phyloP scores from a whole-genome alignment of 2,113 vertebrate genomes.

The Hippocampus mohnikei region DNA sequence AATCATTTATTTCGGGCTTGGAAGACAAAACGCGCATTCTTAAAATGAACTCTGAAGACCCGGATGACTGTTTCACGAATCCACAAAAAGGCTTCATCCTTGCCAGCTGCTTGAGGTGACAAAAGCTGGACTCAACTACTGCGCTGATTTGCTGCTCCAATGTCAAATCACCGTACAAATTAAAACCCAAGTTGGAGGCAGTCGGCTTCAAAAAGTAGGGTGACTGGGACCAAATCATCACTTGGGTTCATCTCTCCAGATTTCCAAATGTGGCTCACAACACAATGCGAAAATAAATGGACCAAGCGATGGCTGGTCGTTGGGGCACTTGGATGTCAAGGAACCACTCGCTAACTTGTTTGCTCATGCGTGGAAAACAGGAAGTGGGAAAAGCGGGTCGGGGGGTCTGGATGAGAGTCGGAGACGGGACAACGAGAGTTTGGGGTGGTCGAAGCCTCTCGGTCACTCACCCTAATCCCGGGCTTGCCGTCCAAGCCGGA shows the following conservation, averaged over 20 bases:
- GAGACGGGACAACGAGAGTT: constrained; percentile 20
- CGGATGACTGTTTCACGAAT: neutral
- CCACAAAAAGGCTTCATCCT: too few relatives aligned
- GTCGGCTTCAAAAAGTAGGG: neutral
- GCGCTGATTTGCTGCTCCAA: too few relatives aligned
- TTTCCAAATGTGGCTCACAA: neutral
- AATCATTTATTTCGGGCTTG: too few relatives aligned
- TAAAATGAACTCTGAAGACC: neutral
- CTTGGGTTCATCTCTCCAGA: neutral
- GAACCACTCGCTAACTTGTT: neutral
- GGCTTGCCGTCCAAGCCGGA: constrained; percentile 99
- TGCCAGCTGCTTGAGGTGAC: too few relatives aligned
- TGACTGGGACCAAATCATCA: neutral
- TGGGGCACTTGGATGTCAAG: neutral
- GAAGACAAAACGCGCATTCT: too few relatives aligned
- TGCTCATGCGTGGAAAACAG: constrained; percentile 10
- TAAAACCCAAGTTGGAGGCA: too few relatives aligned
- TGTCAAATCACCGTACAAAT: too few relatives aligned
- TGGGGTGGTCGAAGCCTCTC: constrained; percentile 57
- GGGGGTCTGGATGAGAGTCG: neutral
- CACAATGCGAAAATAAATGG: neutral
- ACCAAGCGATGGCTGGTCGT: neutral
- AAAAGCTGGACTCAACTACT: too few relatives aligned
- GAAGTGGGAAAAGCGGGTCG: constrained; percentile 11
- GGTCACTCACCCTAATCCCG: constrained; percentile 96